Conservation (phyloP, 2,113 vertebrate genomes). For the Xenopus laevis region DNA sequence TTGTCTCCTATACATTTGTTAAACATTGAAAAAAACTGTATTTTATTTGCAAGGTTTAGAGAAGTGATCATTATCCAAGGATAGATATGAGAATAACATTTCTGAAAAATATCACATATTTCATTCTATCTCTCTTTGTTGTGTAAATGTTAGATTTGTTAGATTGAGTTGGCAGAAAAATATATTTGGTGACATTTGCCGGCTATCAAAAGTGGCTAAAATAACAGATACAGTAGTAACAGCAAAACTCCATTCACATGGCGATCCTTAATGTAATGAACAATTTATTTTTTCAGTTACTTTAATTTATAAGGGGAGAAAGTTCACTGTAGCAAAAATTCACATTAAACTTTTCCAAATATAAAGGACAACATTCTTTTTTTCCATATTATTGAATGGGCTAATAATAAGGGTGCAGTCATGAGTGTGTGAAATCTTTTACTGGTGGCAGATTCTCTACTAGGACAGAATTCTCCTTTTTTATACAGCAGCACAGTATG, state of each 20-base stretch:
- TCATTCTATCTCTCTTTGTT: constrained; percentile 34
- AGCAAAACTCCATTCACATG: too few relatives aligned
- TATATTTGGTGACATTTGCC: constrained; percentile 18
- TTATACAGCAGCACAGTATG: too few relatives aligned
- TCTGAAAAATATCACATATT: constrained; percentile 4
- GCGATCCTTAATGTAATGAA: background rate
- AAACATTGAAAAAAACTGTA: background rate
- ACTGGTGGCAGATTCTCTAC: too few relatives aligned
- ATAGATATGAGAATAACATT: constrained; percentile 34
- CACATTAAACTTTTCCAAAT: too few relatives aligned
- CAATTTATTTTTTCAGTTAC: background rate
- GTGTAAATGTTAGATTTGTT: constrained; percentile 39
- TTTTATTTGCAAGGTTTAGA: constrained; percentile 6
- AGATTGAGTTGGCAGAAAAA: constrained; percentile 17
- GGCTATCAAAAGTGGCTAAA: constrained; percentile 10
- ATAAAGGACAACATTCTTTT: too few relatives aligned
- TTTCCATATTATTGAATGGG: too few relatives aligned
- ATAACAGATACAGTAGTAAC: background rate
- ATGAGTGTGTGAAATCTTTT: too few relatives aligned
- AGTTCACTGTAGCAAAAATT: background rate
- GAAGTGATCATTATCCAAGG: constrained; percentile 2
- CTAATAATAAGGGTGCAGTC: too few relatives aligned
- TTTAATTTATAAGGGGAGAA: background rate
- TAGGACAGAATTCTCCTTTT: too few relatives aligned
- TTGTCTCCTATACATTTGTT: background rate